These are phyloP conservation scores for Desmodus rotundus DNA, from an alignment of 2,113 vertebrate species.

Conservation along the genomic window DNA sequence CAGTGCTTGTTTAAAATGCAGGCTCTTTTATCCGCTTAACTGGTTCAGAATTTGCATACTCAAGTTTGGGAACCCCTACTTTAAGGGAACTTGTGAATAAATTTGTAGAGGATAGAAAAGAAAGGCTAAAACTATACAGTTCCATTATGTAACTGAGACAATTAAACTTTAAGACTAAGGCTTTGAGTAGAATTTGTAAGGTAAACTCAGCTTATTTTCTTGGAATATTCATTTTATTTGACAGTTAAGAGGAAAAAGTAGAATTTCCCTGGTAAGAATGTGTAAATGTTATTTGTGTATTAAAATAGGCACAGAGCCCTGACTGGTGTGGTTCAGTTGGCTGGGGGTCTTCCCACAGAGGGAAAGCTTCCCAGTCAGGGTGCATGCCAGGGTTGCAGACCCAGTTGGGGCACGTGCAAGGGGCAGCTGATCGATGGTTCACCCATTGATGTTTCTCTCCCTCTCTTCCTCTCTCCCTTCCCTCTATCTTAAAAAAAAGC, in stretches of 20 bases:
- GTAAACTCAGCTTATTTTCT: background rate
- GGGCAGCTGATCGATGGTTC: too few relatives aligned
- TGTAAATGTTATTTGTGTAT: background rate
- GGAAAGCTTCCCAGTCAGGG: too few relatives aligned
- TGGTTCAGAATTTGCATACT: background rate
- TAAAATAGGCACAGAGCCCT: background rate
- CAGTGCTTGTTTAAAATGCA: background rate
- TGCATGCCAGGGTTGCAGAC: too few relatives aligned
- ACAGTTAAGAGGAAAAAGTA: background rate
- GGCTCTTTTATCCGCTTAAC: background rate
- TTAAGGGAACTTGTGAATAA: background rate
- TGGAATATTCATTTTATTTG: slow-evolving; percentile 11
- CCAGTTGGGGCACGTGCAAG: too few relatives aligned
- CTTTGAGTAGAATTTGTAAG: background rate
- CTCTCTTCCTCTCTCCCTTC: too few relatives aligned
- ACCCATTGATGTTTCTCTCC: too few relatives aligned
- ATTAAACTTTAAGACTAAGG: background rate
- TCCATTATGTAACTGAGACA: background rate
- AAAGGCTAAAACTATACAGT: background rate
- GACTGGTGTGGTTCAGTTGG: too few relatives aligned
- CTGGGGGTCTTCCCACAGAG: too few relatives aligned
- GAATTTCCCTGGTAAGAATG: background rate
- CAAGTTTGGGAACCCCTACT: background rate
- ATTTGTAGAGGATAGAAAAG: slow-evolving; percentile 19
- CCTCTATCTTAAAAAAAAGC: too few relatives aligned